Evolutionary conservation across 2,888 invertebrate species (phyloP), one percentile per base, ranked within the genome.

Genomic region (Acleris emargana): DNA sequence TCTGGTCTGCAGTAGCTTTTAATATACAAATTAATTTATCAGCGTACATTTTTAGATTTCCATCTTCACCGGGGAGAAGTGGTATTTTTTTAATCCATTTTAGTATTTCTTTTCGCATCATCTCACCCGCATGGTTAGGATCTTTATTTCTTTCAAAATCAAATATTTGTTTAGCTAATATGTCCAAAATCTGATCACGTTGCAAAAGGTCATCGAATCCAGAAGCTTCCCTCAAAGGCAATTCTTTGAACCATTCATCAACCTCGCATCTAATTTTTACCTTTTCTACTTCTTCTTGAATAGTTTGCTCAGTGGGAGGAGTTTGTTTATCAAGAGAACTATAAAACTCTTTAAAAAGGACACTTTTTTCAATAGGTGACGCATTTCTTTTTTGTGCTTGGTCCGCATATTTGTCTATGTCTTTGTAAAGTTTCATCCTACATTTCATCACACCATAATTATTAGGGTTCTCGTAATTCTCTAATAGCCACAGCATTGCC

Each of bases 251-350:
- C 88, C 88, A 88, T 28, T 64, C 68, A 9, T 85, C 81, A 42
- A 88, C 76, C 77, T 81, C 85, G 72, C 81, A 85, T 66, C 81
- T 80, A 5, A 81, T 84, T 77, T 88, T 88, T 38, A 86, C 72
- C 70, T 81, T 76, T 75, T 86, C 86, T 16, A 88, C 82, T 76
- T 86, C 80, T 58, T 80, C 72, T 11, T 72, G 66, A 5, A 84
- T 69, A 13, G 79, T 77, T 50, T 62, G 70, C 68, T 83, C 77
- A 69, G 75, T 74, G 20, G 88, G 88, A 59, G 81, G 73, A 1
- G 80, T 79, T 2, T 86, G 80, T 73, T 80, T 83, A 62, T 77
- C 87, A 43, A 88, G 74, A 4, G 74, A 75, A 67, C 82, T 76
- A 32, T 83, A 85, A 11, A 87, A 69, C 68, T 84, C 81, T 68